These are phyloP conservation scores for Sapajus apella DNA, from an alignment of 2,113 vertebrate species.

Conservation along the genomic window DNA sequence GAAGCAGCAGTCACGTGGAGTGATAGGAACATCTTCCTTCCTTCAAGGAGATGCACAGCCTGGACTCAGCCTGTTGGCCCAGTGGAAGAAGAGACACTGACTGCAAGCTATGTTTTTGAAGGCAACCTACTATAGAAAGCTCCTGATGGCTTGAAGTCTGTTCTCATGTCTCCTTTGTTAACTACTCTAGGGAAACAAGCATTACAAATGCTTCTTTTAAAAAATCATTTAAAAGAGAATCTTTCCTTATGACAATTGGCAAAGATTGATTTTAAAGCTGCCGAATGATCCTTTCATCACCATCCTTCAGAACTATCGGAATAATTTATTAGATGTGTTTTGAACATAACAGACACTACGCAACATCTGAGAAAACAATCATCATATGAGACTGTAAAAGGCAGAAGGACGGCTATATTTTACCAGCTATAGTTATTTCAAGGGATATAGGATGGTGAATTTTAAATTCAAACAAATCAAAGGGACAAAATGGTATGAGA, in stretches of 20 bases:
- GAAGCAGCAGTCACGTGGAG: background rate
- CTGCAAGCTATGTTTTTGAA: background rate
- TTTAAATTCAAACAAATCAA: constrained; percentile 38
- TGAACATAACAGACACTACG: background rate
- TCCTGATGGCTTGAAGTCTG: background rate
- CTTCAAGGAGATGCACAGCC: background rate
- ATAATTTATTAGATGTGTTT: background rate
- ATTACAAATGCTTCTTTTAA: background rate
- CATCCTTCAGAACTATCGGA: background rate
- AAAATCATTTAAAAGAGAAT: background rate
- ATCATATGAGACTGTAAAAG: background rate
- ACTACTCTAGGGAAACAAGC: background rate
- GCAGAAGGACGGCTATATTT: background rate
- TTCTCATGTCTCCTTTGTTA: background rate
- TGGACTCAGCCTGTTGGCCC: background rate
- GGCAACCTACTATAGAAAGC: background rate
- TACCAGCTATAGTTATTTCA: background rate
- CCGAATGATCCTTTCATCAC: background rate
- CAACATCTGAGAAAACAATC: background rate
- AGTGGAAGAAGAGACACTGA: background rate
- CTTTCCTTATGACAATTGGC: background rate
- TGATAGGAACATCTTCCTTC: background rate
- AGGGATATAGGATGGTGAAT: background rate
- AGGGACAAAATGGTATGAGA: background rate
- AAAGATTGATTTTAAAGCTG: background rate